A percentile compares a stretch with the other conserved stretches of the same genome.
phyloP scores from a whole-genome alignment of 2,797 vertebrate species.

The Numenius phaeopus region DNA sequence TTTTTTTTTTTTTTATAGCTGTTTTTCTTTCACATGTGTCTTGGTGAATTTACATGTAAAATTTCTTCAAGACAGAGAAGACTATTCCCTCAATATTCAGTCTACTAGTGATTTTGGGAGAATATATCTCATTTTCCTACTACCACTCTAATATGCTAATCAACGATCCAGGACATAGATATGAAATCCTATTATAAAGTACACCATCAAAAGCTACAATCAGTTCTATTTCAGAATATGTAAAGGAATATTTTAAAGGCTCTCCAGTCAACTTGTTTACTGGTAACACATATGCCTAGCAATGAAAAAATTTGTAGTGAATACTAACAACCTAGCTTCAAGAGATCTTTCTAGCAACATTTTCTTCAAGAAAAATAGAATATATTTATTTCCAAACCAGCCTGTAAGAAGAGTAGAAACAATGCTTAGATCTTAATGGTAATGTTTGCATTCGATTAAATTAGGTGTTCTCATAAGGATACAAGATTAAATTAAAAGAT shows the following conservation, averaged over 20 bases:
- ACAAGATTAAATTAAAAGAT: neutral
- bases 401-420: neutral
- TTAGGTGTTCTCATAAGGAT: neutral
- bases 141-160: neutral
- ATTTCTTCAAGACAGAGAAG: neutral
- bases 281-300: accelerated
- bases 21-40: neutral
- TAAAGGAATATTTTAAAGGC: neutral
- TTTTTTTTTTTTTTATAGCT: neutral
- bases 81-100: neutral
- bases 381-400: neutral
- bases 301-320: neutral
- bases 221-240: neutral
- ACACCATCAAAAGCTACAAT: neutral
- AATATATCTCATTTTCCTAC: neutral
- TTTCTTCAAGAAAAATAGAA: neutral
- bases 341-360: neutral
- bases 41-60: neutral
- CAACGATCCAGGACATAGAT: neutral
- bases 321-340: neutral
- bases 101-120: neutral
- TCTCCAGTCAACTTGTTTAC: neutral
- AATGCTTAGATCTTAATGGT: neutral
- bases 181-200: neutral
- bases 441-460: neutral